Conservation (phyloP, 2,113 vertebrate species). For the Hypomesus transpacificus region DNA sequence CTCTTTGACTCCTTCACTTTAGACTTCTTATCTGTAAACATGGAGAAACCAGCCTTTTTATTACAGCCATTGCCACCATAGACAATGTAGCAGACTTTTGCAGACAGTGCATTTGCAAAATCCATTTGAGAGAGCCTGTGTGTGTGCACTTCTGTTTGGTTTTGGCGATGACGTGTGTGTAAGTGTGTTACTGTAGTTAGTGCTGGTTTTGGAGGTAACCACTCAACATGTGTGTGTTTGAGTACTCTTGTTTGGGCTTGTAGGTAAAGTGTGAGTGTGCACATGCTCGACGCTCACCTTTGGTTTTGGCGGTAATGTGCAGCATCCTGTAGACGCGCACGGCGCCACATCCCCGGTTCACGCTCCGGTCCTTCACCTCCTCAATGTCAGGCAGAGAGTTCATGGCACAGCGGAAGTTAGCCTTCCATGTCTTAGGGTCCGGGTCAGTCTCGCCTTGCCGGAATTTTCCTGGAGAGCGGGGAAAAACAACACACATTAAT, state of each 20-base stretch:
- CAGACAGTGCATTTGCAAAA: no score
- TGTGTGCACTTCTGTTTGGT: no score
- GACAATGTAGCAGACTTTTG: no score
- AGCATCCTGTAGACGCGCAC: slow-evolving; percentile 92
- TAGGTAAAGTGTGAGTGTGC: neutral
- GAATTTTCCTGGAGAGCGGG: slow-evolving; percentile 77
- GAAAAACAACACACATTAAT: neutral
- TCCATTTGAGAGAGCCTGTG: no score
- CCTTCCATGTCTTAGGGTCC: slow-evolving; percentile 98
- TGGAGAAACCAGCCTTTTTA: no score
- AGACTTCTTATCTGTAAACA: slow-evolving; percentile 76
- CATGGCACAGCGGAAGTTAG: slow-evolving; percentile 98
- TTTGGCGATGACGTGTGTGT: no score
- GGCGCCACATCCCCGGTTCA: slow-evolving; percentile 89
- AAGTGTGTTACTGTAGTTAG: no score
- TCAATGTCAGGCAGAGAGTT: slow-evolving; percentile 94
- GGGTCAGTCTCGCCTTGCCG: slow-evolving; percentile 73
- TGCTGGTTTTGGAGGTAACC: no score
- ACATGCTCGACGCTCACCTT: slow-evolving; percentile 66
- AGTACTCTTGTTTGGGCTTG: neutral
- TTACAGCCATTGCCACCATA: no score
- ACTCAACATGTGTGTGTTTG: no score
- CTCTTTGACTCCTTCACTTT: slow-evolving; percentile 72
- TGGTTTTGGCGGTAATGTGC: slow-evolving; percentile 70
- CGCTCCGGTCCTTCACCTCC: slow-evolving; percentile 89